Evolutionary conservation across 2,113 vertebrate genomes (phyloP).

Genomic region (Uria lomvia): DNA sequence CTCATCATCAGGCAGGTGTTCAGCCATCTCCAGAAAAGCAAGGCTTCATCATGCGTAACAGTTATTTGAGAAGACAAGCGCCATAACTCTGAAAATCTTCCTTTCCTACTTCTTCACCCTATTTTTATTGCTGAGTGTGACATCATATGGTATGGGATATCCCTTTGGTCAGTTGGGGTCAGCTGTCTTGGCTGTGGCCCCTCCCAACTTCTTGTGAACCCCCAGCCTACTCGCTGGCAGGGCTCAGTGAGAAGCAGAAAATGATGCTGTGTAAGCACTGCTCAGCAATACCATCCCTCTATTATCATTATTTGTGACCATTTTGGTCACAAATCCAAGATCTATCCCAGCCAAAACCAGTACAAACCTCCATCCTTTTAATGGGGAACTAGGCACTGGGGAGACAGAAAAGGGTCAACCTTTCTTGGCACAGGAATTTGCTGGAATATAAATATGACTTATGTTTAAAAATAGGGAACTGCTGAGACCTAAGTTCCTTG

Average conservation of each 20-base stretch:
- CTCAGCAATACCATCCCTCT: neutral
- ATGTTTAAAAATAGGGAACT: neutral
- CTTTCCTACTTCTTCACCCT: neutral
- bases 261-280: neutral
- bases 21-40: neutral
- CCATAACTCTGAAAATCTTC: accelerated
- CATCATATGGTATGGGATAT: accelerated
- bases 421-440: neutral
- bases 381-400: neutral
- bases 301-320: neutral
- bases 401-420: neutral
- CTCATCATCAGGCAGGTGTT: neutral
- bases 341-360: neutral
- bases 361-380: neutral
- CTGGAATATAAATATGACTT: neutral
- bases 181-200: neutral
- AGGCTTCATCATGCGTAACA: accelerated
- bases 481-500: neutral
- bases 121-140: neutral
- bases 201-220: neutral
- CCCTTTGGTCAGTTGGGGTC: neutral
- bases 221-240: accelerated
- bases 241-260: neutral
- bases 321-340: neutral
- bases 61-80: neutral